A percentile compares a stretch with the other conserved stretches of the same genome.
phyloP scores from a whole-genome alignment of 2,888 invertebrate species.

The Hartigia nigra region DNA sequence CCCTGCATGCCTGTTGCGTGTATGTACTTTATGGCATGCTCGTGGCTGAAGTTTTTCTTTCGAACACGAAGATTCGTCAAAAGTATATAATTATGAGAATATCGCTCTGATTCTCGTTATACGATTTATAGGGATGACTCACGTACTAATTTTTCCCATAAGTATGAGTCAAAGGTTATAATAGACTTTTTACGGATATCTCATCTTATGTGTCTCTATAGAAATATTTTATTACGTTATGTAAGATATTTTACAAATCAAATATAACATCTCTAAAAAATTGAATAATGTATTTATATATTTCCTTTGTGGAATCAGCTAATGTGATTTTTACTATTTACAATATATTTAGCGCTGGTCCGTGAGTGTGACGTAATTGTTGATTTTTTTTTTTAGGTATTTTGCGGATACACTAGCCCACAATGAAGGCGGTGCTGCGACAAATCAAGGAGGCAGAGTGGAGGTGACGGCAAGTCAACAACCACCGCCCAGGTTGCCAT shows the following conservation, averaged over 20 bases:
- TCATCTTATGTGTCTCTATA: not conserved
- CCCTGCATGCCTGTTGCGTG: constrained; percentile 9
- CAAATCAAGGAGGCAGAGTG: constrained; percentile 48
- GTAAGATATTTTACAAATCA: not conserved
- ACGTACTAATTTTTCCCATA: not conserved
- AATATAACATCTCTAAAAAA: not conserved
- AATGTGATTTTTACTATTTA: not conserved
- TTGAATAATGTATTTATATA: not conserved
- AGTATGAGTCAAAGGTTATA: not conserved
- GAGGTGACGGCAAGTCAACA: constrained; percentile 46
- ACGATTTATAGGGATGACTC: not conserved
- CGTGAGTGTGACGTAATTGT: not conserved
- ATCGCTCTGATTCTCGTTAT: not conserved
- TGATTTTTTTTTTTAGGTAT: constrained; percentile 57
- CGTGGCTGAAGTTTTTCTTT: not conserved
- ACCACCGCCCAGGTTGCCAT: constrained; percentile 47
- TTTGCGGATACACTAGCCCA: constrained; percentile 69
- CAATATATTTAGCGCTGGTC: not conserved
- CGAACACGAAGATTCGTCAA: not conserved
- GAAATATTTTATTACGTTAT: not conserved
- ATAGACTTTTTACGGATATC: not conserved
- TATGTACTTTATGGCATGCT: not conserved
- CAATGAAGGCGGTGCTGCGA: constrained; percentile 62
- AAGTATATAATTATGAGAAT: not conserved
- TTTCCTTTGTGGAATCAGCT: not conserved